A percentile compares a stretch with the other conserved stretches of the same genome.
Evolutionary conservation across 2,888 invertebrate genomes (phyloP).

Genomic region (Suillia variegata): DNA sequence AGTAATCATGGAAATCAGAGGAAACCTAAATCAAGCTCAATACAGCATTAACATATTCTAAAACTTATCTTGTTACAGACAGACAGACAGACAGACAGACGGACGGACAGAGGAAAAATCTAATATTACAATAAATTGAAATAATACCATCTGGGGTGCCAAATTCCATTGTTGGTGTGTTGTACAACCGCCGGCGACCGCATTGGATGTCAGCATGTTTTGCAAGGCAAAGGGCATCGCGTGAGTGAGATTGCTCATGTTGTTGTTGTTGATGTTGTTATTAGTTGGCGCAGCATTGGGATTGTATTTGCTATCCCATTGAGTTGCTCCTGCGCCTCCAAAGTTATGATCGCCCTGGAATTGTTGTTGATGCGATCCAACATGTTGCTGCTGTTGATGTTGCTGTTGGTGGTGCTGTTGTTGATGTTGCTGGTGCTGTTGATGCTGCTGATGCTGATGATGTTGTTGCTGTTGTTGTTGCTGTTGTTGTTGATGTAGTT

Average conservation of each 20-base stretch:
- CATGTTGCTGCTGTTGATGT: conserved; percentile 41
- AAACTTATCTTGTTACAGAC: no score
- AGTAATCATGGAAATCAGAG: no score
- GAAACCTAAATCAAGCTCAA: no score
- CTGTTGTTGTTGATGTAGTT: conserved; percentile 33
- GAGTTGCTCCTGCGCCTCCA: conserved; percentile 32
- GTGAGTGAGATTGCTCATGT: conserved; percentile 46
- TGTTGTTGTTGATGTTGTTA: conserved; percentile 38
- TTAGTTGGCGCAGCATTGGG: conserved; percentile 29
- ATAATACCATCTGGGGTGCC: conserved; percentile 39
- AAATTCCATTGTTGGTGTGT: conserved; percentile 54
- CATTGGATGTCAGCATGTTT: conserved; percentile 39
- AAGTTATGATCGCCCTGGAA: conserved; percentile 43
- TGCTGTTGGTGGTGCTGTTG: conserved; percentile 27
- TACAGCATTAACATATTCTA: no score
- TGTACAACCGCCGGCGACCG: conserved; percentile 26
- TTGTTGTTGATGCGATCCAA: conserved; percentile 44
- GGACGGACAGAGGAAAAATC: no score
- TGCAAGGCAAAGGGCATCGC: conserved; percentile 45
- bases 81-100: no score
- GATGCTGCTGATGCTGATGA: conserved; percentile 34
- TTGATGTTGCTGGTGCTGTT: conserved; percentile 36
- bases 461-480: conserved; percentile 37
- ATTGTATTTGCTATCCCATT: conserved; percentile 41
- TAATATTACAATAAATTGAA: no score